These are phyloP conservation scores for Himalopsyche tibetana DNA, from an alignment of 2,888 invertebrate species.

Conservation along the genomic window DNA sequence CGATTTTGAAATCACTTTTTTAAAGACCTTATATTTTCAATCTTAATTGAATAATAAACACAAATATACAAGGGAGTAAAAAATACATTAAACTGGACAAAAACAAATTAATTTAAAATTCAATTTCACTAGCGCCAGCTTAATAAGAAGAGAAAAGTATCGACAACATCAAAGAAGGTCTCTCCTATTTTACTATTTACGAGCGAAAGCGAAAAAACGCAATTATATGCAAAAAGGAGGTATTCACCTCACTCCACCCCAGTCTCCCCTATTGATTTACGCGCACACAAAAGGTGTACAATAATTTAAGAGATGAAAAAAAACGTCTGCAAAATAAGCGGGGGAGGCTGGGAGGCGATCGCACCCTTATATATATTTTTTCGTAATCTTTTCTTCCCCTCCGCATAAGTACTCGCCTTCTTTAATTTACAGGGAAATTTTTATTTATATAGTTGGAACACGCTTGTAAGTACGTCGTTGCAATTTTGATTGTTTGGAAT, in stretches of 20 bases:
- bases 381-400: constrained; percentile 72
- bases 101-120: constrained; percentile 57
- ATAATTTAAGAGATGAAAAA: constrained; percentile 71
- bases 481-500: constrained; percentile 62
- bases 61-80: background rate
- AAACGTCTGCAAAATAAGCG: constrained; percentile 48
- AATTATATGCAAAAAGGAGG: constrained; percentile 73
- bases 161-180: constrained; percentile 62
- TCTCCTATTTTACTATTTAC: constrained; percentile 52
- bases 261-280: constrained; percentile 75
- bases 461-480: constrained; percentile 53
- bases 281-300: constrained; percentile 76
- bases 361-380: constrained; percentile 71
- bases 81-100: constrained; percentile 31
- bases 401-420: constrained; percentile 67
- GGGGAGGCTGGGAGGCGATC: constrained; percentile 70
- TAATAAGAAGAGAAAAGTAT: constrained; percentile 51
- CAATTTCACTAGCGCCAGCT: constrained; percentile 57
- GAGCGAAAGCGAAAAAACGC: constrained; percentile 63
- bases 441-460: constrained; percentile 67
- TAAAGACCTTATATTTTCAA: background rate
- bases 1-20: background rate
- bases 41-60: constrained; percentile 20
- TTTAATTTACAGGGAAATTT: constrained; percentile 77
- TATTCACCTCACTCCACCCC: constrained; percentile 69